Conservation (phyloP, 2,888 invertebrate species). For the Phaedon cochleariae region DNA sequence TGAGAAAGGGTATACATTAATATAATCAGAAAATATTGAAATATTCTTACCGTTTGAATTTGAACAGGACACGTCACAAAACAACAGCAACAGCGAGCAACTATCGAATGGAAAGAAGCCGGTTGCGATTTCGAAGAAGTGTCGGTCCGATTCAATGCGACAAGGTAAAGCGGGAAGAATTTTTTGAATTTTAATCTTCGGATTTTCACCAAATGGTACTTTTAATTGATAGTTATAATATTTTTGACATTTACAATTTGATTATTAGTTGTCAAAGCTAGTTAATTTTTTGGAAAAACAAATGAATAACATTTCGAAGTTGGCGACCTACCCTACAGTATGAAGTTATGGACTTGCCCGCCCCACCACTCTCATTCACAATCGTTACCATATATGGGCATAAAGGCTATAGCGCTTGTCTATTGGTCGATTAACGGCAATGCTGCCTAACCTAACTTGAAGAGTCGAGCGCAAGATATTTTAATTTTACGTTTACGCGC, state of each 20-base stretch:
- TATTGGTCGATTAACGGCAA: slow-evolving; percentile 67
- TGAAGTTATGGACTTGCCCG: slow-evolving; percentile 58
- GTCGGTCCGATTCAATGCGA: slow-evolving; percentile 40
- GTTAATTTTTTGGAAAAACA: slow-evolving; percentile 38
- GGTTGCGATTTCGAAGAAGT: slow-evolving; percentile 56
- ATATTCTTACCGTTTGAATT: slow-evolving; percentile 55
- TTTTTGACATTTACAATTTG: slow-evolving; percentile 34
- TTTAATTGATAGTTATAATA: slow-evolving; percentile 28
- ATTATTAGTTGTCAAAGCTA: slow-evolving; percentile 38
- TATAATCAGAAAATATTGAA: no score
- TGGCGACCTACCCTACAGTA: slow-evolving; percentile 52
- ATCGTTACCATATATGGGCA: slow-evolving; percentile 85
- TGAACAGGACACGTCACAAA: slow-evolving; percentile 59
- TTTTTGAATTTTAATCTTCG: slow-evolving; percentile 50
- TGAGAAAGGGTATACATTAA: no score
- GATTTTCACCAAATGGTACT: slow-evolving; percentile 20
- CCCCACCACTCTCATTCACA: slow-evolving; percentile 69
- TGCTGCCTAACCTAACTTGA: slow-evolving; percentile 59
- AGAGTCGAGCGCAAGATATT: slow-evolving; percentile 35
- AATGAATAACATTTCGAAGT: slow-evolving; percentile 32
- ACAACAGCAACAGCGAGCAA: slow-evolving; percentile 53
- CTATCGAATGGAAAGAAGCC: slow-evolving; percentile 60
- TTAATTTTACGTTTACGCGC: neutral
- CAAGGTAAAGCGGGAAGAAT: slow-evolving; percentile 49
- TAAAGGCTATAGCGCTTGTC: slow-evolving; percentile 71